A percentile compares a stretch with the other conserved stretches of the same genome.
These are phyloP conservation scores for Gymnoscopelus microlampas DNA, from an alignment of 2,797 vertebrate species.

Conservation along the genomic window DNA sequence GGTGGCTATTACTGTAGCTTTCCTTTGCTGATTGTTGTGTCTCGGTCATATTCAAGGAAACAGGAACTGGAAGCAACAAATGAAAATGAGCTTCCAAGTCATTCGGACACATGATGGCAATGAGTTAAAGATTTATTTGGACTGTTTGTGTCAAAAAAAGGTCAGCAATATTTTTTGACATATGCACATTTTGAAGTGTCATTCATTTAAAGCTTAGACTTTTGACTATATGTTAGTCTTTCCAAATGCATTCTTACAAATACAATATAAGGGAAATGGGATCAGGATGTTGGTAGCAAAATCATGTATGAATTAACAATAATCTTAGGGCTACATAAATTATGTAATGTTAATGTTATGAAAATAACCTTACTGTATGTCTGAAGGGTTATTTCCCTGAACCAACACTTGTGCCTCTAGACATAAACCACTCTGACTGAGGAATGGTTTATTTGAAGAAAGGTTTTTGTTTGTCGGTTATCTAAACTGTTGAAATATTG, in stretches of 20 bases:
- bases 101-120: too few relatives aligned
- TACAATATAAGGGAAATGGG: neutral
- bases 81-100: too few relatives aligned
- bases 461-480: constrained; percentile 60
- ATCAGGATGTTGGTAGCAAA: constrained; percentile 3
- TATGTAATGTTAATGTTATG: neutral
- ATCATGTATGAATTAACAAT: neutral
- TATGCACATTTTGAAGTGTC: too few relatives aligned
- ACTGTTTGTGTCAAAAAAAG: too few relatives aligned
- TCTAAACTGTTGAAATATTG: constrained; percentile 72
- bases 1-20: too few relatives aligned
- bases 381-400: constrained; percentile 12
- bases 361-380: constrained; percentile 1
- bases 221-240: too few relatives aligned
- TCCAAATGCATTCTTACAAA: too few relatives aligned
- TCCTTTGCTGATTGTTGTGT: too few relatives aligned
- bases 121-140: too few relatives aligned
- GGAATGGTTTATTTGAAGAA: constrained; percentile 70
- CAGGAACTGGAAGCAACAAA: too few relatives aligned
- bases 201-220: neutral
- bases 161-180: too few relatives aligned
- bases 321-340: neutral
- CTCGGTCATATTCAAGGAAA: too few relatives aligned
- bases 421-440: constrained; percentile 39
- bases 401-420: constrained; percentile 20